Conservation (phyloP, 2,113 vertebrate genomes). For the Platichthys flesus region DNA sequence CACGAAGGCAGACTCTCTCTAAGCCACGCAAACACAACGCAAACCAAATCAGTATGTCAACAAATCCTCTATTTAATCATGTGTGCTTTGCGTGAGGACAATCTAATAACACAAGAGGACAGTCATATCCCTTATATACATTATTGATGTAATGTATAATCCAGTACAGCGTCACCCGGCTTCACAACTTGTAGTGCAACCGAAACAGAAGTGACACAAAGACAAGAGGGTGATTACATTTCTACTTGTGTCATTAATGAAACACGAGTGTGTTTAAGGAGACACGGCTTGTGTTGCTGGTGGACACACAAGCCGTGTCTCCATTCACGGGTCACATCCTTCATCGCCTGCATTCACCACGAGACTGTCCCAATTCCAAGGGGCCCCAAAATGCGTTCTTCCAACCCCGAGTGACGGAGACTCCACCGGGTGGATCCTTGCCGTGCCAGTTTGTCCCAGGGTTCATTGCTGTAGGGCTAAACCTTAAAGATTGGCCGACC, state of each 20-base stretch:
- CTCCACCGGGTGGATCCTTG: too few species aligned
- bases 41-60: constrained; percentile 52
- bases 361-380: too few species aligned
- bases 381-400: too few species aligned
- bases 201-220: constrained; percentile 37
- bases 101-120: constrained; percentile 61
- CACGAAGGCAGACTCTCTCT: constrained; percentile 37
- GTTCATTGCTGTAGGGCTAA: too few species aligned
- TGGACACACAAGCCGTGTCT: neutral
- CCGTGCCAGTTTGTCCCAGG: too few species aligned
- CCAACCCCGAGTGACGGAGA: too few species aligned
- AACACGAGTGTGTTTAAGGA: neutral
- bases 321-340: too few species aligned
- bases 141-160: constrained; percentile 56
- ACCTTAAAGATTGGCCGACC: too few species aligned
- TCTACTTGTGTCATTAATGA: constrained; percentile 20
- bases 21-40: constrained; percentile 57
- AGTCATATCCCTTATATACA: constrained; percentile 44
- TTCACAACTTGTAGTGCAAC: constrained; percentile 14
- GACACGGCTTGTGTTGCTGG: neutral
- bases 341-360: too few species aligned
- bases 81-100: constrained; percentile 41
- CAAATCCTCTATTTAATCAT: constrained; percentile 66
- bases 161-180: neutral
- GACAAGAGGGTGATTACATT: constrained; percentile 37